Evolutionary conservation across 2,888 invertebrate species (phyloP).

Genomic region (Nemurella pictetii): DNA sequence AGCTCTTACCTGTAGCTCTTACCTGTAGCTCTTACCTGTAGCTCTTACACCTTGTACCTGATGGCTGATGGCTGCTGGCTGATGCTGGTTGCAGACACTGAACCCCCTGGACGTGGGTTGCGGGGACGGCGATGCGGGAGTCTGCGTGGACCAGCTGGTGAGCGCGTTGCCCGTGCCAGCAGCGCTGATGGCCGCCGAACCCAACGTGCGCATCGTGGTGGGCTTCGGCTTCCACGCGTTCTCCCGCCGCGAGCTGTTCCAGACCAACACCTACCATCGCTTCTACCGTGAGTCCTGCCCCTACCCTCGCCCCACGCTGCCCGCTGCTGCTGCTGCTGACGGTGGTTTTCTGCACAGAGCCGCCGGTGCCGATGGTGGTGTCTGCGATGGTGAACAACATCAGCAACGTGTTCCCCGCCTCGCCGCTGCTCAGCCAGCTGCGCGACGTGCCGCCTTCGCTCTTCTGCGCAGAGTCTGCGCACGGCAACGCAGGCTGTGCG

Average conservation of each 20-base stretch:
- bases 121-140: conserved; percentile 33
- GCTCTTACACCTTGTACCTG: no score
- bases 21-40: no score
- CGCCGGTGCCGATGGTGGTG: conserved; percentile 5
- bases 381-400: conserved; percentile 23
- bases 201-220: not conserved
- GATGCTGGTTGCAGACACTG: conserved; percentile 34
- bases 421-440: conserved; percentile 50
- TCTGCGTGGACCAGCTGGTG: conserved; percentile 38
- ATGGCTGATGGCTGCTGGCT: no score
- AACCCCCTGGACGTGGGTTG: conserved; percentile 39
- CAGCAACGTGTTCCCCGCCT: conserved; percentile 44
- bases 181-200: conserved; percentile 11
- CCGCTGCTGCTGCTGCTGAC: no score
- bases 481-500: conserved; percentile 24
- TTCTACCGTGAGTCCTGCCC: conserved; percentile 25
- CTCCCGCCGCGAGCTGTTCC: conserved; percentile 3
- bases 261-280: conserved; percentile 23
- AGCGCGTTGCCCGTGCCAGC: conserved; percentile 29
- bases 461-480: conserved; percentile 43
- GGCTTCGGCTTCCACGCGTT: conserved; percentile 22
- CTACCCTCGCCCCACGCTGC: not conserved
- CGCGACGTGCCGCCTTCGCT: conserved; percentile 44
- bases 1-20: no score
- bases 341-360: not conserved